These are phyloP conservation scores for Calidris pugnax DNA, from an alignment of 2,113 vertebrate genomes.

Conservation along the genomic window DNA sequence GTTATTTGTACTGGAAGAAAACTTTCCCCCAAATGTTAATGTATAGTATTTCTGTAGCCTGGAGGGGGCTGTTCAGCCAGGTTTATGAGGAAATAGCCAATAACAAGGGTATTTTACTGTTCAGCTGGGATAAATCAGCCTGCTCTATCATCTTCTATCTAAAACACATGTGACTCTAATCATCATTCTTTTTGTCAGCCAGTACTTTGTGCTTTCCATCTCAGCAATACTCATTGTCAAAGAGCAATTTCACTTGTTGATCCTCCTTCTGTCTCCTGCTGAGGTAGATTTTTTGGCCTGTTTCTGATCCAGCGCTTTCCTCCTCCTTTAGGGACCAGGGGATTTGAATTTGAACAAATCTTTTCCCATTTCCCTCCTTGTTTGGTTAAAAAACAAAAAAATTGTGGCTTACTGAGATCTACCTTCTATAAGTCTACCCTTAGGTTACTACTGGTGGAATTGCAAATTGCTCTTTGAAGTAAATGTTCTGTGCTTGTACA, in stretches of 20 bases:
- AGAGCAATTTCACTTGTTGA: conserved; percentile 27
- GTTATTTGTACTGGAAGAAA: not conserved
- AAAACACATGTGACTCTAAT: conserved; percentile 15
- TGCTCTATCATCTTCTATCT: not conserved
- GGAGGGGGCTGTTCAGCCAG: not conserved
- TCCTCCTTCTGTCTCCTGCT: conserved; percentile 20
- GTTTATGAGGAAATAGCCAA: not conserved
- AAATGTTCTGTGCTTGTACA: not conserved
- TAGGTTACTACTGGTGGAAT: not conserved
- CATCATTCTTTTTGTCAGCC: conserved; percentile 28
- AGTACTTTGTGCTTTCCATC: conserved; percentile 25
- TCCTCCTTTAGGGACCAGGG: not conserved
- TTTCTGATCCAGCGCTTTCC: not conserved
- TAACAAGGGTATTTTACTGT: not conserved
- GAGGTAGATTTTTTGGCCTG: not conserved
- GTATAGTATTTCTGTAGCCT: not conserved
- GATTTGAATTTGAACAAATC: not conserved
- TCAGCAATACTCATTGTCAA: conserved; percentile 5
- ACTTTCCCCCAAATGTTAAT: not conserved
- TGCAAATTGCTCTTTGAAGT: not conserved
- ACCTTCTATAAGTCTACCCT: not conserved
- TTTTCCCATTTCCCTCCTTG: not conserved
- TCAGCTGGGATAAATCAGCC: conserved; percentile 7
- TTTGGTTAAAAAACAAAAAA: not conserved
- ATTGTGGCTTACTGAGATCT: not conserved